These are phyloP conservation scores for Cottus gobio DNA, from an alignment of 2,113 vertebrate species.

Conservation along the genomic window DNA sequence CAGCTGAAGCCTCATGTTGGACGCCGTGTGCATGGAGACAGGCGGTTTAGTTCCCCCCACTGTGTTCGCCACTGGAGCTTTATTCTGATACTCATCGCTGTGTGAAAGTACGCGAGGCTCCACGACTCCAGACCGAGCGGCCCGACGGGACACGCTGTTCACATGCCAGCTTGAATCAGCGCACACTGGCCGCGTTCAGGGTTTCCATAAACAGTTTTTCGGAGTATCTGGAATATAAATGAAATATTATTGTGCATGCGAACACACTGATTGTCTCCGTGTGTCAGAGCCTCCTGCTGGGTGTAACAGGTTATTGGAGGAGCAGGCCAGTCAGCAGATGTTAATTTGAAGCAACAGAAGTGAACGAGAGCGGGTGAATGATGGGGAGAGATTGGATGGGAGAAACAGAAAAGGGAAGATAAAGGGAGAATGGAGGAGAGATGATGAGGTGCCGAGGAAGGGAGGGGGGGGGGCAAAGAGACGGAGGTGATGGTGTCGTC, in stretches of 20 bases:
- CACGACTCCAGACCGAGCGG: constrained; percentile 19
- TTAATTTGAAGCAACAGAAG: constrained; percentile 63
- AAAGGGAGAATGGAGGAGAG: constrained; percentile 59
- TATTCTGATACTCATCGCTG: constrained; percentile 39
- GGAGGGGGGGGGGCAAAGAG: constrained; percentile 18
- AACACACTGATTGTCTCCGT: constrained; percentile 48
- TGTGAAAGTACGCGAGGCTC: constrained; percentile 18
- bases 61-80: constrained; percentile 18
- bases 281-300: constrained; percentile 43
- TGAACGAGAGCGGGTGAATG: constrained; percentile 49
- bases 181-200: constrained; percentile 25
- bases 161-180: constrained; percentile 48
- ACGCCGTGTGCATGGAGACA: neutral
- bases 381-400: constrained; percentile 51
- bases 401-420: constrained; percentile 54
- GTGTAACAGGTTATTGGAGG: constrained; percentile 60
- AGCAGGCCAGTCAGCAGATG: constrained; percentile 66
- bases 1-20: neutral
- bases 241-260: constrained; percentile 57
- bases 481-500: constrained; percentile 10
- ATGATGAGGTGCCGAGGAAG: constrained; percentile 59
- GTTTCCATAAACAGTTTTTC: constrained; percentile 49
- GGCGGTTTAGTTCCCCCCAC: constrained; percentile 34
- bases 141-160: constrained; percentile 23
- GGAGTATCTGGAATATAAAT: constrained; percentile 51